Conservation (phyloP, 2,888 invertebrate species). For the Adelognathus sp. region DNA sequence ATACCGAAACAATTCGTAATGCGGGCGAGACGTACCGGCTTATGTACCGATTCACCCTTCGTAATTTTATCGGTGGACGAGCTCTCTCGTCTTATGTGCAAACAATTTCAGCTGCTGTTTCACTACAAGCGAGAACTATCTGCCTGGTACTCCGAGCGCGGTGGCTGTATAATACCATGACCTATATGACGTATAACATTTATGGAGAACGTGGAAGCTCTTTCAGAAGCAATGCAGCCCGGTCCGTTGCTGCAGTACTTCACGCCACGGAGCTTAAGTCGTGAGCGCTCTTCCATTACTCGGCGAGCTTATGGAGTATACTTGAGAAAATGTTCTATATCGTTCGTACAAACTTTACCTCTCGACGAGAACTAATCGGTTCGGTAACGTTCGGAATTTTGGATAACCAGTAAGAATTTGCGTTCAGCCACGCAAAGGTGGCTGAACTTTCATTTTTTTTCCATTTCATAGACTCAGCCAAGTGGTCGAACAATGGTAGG, state of each 20-base stretch:
- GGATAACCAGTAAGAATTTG: neutral
- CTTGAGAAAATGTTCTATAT: neutral
- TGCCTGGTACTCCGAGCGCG: neutral
- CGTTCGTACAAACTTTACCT: neutral
- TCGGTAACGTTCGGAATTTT: neutral
- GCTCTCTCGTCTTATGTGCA: slow-evolving; percentile 30
- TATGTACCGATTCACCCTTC: slow-evolving; percentile 43
- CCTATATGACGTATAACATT: slow-evolving; percentile 27
- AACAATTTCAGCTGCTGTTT: slow-evolving; percentile 48
- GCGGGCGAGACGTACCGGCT: slow-evolving; percentile 34
- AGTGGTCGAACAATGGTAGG: too few relatives aligned
- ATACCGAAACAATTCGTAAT: slow-evolving; percentile 64
- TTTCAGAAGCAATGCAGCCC: slow-evolving; percentile 7
- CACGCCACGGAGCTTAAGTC: slow-evolving; percentile 40
- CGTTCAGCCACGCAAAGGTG: neutral
- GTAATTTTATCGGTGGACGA: slow-evolving; percentile 57
- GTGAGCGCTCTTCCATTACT: slow-evolving; percentile 26
- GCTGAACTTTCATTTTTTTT: too few relatives aligned
- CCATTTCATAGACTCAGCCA: too few relatives aligned
- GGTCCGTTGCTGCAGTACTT: slow-evolving; percentile 22
- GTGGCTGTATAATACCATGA: neutral
- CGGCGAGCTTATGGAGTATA: slow-evolving; percentile 5
- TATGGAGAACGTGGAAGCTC: slow-evolving; percentile 44
- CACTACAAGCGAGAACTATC: slow-evolving; percentile 44
- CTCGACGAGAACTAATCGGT: neutral